Conservation (phyloP, 2,888 invertebrate species). For the Synergus itoensis region DNA sequence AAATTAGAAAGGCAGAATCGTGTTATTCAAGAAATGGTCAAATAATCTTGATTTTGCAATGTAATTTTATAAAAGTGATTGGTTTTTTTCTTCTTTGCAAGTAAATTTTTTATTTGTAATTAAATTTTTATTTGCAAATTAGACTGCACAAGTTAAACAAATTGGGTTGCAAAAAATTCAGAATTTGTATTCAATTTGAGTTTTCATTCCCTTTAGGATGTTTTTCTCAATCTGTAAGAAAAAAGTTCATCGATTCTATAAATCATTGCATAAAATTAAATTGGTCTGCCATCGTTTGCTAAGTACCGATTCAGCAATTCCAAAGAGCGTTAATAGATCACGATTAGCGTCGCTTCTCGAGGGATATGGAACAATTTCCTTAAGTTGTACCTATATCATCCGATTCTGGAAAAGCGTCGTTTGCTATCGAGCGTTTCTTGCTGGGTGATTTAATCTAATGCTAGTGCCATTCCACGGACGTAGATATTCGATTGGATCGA, state of each 20-base stretch:
- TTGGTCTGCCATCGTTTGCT: constrained; percentile 31
- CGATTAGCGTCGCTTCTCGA: constrained; percentile 36
- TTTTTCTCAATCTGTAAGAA: constrained; percentile 5
- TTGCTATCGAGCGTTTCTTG: constrained; percentile 41
- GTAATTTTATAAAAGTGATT: not conserved
- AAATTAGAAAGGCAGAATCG: constrained; percentile 13
- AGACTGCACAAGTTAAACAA: not conserved
- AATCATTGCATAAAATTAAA: constrained; percentile 24
- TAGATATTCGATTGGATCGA: constrained; percentile 17
- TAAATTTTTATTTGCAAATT: not conserved
- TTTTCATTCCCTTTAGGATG: not conserved
- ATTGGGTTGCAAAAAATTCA: not conserved
- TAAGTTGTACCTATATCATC: constrained; percentile 41
- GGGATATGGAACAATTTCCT: constrained; percentile 40
- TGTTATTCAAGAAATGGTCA: not conserved
- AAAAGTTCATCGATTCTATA: constrained; percentile 4
- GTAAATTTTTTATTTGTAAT: too few relatives aligned
- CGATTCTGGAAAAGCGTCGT: constrained; percentile 41
- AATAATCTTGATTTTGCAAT: not conserved
- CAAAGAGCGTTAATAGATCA: constrained; percentile 38
- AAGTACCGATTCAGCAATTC: constrained; percentile 33
- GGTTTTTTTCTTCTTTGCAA: not conserved
- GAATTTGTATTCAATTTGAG: not conserved
- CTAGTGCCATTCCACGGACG: constrained; percentile 33
- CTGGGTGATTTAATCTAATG: constrained; percentile 42